These are phyloP conservation scores for Nomada ruficornis DNA, from an alignment of 2,888 invertebrate species.

Conservation along the genomic window DNA sequence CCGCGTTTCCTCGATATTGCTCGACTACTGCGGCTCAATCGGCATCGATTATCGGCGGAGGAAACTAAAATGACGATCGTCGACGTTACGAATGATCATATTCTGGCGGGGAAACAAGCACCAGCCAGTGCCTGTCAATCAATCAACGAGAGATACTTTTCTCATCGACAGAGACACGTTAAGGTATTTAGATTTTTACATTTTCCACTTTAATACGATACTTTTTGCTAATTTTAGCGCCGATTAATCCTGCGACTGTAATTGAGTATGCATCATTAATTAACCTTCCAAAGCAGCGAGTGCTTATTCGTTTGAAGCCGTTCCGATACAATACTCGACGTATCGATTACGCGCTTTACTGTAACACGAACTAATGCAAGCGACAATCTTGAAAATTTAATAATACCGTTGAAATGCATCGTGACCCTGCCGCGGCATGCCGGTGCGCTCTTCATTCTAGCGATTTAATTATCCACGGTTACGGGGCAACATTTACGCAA, in stretches of 20 bases:
- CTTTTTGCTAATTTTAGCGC: background rate
- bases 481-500: slow-evolving; percentile 41
- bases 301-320: slow-evolving; percentile 33
- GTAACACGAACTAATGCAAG: slow-evolving; percentile 21
- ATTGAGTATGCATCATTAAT: background rate
- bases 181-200: background rate
- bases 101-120: slow-evolving; percentile 47
- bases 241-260: background rate
- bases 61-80: slow-evolving; percentile 38
- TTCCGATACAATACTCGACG: slow-evolving; percentile 11
- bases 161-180: slow-evolving; percentile 35
- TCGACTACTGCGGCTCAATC: slow-evolving; percentile 13
- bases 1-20: slow-evolving; percentile 11
- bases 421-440: too few relatives aligned
- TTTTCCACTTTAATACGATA: too few relatives aligned
- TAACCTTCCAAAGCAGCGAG: background rate
- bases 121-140: background rate
- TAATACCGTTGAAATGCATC: slow-evolving; percentile 37
- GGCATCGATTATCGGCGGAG: slow-evolving; percentile 53
- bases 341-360: slow-evolving; percentile 9
- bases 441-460: slow-evolving; percentile 24
- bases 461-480: slow-evolving; percentile 51
- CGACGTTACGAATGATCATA: slow-evolving; percentile 35
- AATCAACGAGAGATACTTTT: slow-evolving; percentile 51
- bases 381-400: slow-evolving; percentile 40